Evolutionary conservation across 2,113 vertebrate genomes (phyloP).

Genomic region (Tachysurus vachellii): DNA sequence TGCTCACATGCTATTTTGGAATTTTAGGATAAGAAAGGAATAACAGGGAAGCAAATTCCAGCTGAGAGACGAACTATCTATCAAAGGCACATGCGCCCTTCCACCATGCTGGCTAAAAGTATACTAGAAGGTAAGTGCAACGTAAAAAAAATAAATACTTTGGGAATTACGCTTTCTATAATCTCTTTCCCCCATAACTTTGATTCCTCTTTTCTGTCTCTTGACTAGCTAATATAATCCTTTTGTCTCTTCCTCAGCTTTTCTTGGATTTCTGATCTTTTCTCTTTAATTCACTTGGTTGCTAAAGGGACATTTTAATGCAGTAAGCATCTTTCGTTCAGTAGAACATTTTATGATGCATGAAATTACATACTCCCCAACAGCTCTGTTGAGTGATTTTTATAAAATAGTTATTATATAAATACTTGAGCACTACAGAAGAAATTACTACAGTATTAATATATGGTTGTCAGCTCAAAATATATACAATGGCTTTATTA

Average conservation of each 20-base stretch:
- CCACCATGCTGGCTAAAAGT: slow-evolving; percentile 95
- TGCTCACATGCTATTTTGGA: slow-evolving; percentile 26
- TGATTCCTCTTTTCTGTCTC: slow-evolving; percentile 39
- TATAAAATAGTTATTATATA: not conserved
- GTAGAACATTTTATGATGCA: not conserved
- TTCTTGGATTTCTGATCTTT: slow-evolving; percentile 73
- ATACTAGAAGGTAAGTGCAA: slow-evolving; percentile 88
- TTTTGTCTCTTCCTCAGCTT: slow-evolving; percentile 72
- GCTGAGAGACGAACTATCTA: slow-evolving; percentile 88
- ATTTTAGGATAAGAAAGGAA: slow-evolving; percentile 91
- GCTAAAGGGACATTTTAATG: slow-evolving; percentile 48
- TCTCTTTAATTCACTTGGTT: slow-evolving; percentile 48
- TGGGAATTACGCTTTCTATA: not conserved
- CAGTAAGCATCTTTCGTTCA: slow-evolving; percentile 48
- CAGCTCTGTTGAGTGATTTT: not conserved
- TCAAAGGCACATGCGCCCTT: slow-evolving; percentile 89
- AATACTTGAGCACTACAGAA: not conserved
- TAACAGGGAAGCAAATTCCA: slow-evolving; percentile 84
- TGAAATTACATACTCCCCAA: slow-evolving; percentile 25
- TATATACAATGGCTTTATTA: not conserved
- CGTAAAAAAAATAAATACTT: not conserved
- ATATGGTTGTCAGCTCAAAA: not conserved
- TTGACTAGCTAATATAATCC: slow-evolving; percentile 57
- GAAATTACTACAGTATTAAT: not conserved
- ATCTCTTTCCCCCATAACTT: not conserved